phyloP scores from a whole-genome alignment of 64 coral and sea anemone species.

The Acropora yongei region DNA sequence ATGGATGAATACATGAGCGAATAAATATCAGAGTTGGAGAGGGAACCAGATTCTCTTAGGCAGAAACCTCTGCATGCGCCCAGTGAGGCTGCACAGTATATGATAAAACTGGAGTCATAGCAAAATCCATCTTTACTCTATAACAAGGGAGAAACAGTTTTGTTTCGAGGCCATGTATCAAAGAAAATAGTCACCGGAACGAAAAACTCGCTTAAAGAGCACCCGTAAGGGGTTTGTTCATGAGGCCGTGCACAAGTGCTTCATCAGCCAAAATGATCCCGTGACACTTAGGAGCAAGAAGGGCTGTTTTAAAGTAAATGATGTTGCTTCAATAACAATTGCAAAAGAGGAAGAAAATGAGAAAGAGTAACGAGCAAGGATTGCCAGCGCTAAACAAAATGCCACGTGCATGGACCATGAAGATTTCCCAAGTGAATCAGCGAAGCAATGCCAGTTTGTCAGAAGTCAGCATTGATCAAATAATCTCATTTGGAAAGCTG shows the following conservation, averaged over 20 bases:
- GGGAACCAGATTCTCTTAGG: too few relatives aligned
- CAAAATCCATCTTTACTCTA: constrained; percentile 22
- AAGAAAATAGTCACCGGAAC: constrained; percentile 48
- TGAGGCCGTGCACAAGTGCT: neutral
- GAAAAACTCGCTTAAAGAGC: too few relatives aligned
- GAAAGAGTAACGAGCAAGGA: neutral
- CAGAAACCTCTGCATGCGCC: too few relatives aligned
- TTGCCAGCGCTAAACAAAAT: too few relatives aligned
- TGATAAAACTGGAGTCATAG: constrained; percentile 29
- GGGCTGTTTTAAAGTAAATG: constrained; percentile 45
- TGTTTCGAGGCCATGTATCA: neutral
- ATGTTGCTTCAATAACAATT: constrained; percentile 34
- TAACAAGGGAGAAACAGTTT: neutral
- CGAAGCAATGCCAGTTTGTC: constrained; percentile 1
- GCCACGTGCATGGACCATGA: too few relatives aligned
- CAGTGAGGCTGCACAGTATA: neutral
- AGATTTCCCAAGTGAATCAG: neutral
- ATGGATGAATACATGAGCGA: too few relatives aligned
- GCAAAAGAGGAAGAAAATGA: constrained; percentile 45
- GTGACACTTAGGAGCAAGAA: constrained; percentile 2
- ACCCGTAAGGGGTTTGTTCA: too few relatives aligned
- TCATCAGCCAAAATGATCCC: neutral
- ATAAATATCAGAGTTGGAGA: too few relatives aligned
- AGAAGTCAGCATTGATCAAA: constrained; percentile 15
- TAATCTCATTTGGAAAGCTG: constrained; percentile 2